Percentiles rank a stretch among this genome's conserved stretches.
These are phyloP conservation scores for Diplosoma virens DNA, from an alignment of 23 tunicate genomes.

Conservation along the genomic window DNA sequence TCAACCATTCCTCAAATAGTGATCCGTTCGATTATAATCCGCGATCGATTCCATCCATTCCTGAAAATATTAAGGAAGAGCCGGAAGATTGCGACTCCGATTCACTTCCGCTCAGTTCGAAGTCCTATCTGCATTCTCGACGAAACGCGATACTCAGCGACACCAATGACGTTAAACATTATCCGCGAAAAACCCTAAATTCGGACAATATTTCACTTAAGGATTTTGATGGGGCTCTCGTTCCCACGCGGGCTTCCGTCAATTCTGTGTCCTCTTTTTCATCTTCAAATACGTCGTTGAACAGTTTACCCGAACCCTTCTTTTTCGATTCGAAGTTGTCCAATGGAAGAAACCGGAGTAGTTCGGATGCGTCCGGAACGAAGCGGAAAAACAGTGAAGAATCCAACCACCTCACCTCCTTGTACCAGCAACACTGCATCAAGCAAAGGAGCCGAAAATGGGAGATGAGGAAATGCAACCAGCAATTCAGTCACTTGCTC, in stretches of 20 bases:
- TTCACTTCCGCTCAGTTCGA: neutral
- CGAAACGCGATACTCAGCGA: constrained; percentile 31
- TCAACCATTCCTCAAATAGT: constrained; percentile 20
- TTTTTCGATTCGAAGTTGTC: neutral
- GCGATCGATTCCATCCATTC: constrained; percentile 30
- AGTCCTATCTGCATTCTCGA: too few relatives aligned
- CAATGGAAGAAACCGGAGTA: constrained; percentile 27
- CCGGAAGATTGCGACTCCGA: neutral
- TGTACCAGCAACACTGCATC: constrained; percentile 37
- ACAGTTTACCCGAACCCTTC: constrained; percentile 9
- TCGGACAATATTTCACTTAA: constrained; percentile 34
- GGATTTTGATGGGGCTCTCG: too few relatives aligned
- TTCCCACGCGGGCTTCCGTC: neutral
- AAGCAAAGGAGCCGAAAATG: constrained; percentile 17
- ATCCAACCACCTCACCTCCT: constrained; percentile 4
- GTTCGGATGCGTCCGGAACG: constrained; percentile 34
- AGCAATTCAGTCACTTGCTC: neutral
- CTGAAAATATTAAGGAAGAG: constrained; percentile 44
- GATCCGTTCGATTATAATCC: neutral
- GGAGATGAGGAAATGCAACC: constrained; percentile 2
- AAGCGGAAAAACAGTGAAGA: constrained; percentile 10
- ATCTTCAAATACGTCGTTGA: constrained; percentile 53
- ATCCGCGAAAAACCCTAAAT: constrained; percentile 23
- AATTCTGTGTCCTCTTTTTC: constrained; percentile 38
- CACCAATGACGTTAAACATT: neutral